Evolutionary conservation across 2,888 invertebrate species (phyloP).

Genomic region (Nomada ferruginata): DNA sequence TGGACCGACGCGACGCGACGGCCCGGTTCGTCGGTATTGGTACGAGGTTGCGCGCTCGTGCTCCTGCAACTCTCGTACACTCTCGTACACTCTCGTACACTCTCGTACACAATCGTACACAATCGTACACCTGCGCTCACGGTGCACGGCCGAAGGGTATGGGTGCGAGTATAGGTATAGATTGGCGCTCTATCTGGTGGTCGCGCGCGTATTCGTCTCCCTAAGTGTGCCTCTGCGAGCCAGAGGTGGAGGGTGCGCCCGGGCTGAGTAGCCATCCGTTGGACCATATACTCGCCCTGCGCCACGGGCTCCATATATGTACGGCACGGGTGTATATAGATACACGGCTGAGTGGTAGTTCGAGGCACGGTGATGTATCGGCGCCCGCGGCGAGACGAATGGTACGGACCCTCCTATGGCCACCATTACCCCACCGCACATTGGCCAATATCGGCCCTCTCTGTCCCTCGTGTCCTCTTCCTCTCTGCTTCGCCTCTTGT

Average conservation of each 20-base stretch:
- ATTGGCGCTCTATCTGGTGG: not conserved
- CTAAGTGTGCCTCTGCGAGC: constrained; percentile 51
- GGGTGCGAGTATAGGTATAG: not conserved
- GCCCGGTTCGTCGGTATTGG: constrained; percentile 60
- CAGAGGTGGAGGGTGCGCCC: constrained; percentile 78
- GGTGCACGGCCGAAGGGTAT: not conserved
- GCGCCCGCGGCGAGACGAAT: constrained; percentile 83
- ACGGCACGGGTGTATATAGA: constrained; percentile 67
- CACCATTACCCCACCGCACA: constrained; percentile 79
- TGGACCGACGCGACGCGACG: constrained; percentile 49
- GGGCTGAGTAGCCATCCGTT: constrained; percentile 78
- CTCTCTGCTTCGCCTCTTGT: constrained; percentile 20
- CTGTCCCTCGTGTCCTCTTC: constrained; percentile 42
- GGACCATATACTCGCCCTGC: constrained; percentile 74
- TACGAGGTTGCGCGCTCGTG: constrained; percentile 44
- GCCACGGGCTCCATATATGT: constrained; percentile 55
- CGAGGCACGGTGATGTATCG: constrained; percentile 82
- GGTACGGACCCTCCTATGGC: constrained; percentile 79
- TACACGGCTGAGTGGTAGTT: constrained; percentile 74
- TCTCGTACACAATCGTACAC: not conserved
- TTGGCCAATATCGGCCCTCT: constrained; percentile 76
- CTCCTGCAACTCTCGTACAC: not conserved
- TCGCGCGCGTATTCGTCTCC: constrained; percentile 28
- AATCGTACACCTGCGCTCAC: not conserved
- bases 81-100: not conserved